These are phyloP conservation scores for Parauchenoglanis ngamensis DNA, from an alignment of 2,797 vertebrate species.

Conservation along the genomic window DNA sequence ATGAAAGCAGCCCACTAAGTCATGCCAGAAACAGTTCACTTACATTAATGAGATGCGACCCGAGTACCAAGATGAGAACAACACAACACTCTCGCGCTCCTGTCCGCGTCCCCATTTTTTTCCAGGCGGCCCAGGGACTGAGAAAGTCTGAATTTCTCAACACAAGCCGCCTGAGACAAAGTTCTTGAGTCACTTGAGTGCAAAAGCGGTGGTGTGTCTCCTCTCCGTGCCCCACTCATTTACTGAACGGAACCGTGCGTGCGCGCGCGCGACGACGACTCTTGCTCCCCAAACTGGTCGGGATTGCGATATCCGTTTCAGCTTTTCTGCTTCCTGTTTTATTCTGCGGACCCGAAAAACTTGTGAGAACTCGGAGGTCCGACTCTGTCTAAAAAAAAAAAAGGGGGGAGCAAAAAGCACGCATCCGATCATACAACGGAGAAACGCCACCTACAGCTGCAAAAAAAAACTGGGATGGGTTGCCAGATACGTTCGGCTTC, in stretches of 20 bases:
- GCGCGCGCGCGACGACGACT: slow-evolving; percentile 4
- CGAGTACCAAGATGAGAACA: slow-evolving; percentile 69
- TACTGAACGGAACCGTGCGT: slow-evolving; percentile 54
- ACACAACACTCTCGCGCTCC: slow-evolving; percentile 65
- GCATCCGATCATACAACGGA: slow-evolving; percentile 50
- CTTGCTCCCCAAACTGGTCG: slow-evolving; percentile 15
- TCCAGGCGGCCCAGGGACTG: slow-evolving; percentile 57
- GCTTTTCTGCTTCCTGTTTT: slow-evolving; percentile 48
- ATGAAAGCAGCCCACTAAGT: neutral
- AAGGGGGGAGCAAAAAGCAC: slow-evolving; percentile 63
- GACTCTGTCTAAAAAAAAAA: slow-evolving; percentile 49
- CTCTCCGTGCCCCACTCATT: slow-evolving; percentile 67
- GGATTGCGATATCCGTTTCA: slow-evolving; percentile 41
- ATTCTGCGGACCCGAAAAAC: slow-evolving; percentile 58
- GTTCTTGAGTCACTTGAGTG: neutral
- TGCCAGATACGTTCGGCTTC: neutral
- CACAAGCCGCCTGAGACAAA: neutral
- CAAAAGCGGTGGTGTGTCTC: slow-evolving; percentile 49
- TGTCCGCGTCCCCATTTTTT: slow-evolving; percentile 72
- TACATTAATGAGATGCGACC: slow-evolving; percentile 74
- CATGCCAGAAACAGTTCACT: slow-evolving; percentile 56
- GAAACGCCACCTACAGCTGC: slow-evolving; percentile 61
- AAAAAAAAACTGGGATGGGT: neutral
- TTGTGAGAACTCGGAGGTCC: slow-evolving; percentile 66
- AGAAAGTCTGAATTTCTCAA: slow-evolving; percentile 2